These are phyloP conservation scores for Colius striatus DNA, from an alignment of 2,113 vertebrate species.

Conservation along the genomic window DNA sequence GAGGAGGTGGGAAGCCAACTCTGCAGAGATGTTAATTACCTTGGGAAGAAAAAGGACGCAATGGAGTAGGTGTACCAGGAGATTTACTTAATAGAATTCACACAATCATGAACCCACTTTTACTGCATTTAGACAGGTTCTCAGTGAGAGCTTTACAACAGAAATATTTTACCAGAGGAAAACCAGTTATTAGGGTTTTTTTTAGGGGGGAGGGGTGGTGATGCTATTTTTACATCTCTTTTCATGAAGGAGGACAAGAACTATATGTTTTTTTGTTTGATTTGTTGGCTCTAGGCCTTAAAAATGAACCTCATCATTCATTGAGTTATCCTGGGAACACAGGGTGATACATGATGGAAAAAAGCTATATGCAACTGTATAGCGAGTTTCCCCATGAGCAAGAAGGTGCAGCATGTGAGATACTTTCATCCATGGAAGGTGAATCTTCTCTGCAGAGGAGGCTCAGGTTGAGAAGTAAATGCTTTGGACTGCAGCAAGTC, in stretches of 20 bases:
- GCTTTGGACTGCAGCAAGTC: not conserved
- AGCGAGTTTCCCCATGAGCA: not conserved
- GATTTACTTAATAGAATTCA: constrained; percentile 60
- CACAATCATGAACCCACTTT: constrained; percentile 33
- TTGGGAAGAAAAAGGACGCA: constrained; percentile 46
- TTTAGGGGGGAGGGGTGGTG: not conserved
- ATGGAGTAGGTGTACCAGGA: constrained; percentile 47
- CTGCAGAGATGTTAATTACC: constrained; percentile 59
- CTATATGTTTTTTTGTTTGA: not conserved
- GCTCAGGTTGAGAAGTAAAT: not conserved
- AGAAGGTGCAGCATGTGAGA: not conserved
- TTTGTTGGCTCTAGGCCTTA: constrained; percentile 2
- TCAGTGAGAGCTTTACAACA: constrained; percentile 30
- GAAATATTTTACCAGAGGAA: constrained; percentile 41
- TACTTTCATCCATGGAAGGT: not conserved
- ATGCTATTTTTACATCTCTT: constrained; percentile 33
- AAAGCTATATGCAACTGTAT: not conserved
- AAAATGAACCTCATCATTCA: not conserved
- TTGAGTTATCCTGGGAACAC: not conserved
- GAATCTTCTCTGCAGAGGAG: not conserved
- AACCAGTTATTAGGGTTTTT: constrained; percentile 52
- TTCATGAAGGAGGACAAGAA: not conserved
- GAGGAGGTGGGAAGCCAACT: constrained; percentile 49
- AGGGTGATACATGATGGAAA: not conserved
- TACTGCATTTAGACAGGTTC: constrained; percentile 23